Conservation (phyloP, 2,113 vertebrate genomes). For the Forbesichthys agassizii region DNA sequence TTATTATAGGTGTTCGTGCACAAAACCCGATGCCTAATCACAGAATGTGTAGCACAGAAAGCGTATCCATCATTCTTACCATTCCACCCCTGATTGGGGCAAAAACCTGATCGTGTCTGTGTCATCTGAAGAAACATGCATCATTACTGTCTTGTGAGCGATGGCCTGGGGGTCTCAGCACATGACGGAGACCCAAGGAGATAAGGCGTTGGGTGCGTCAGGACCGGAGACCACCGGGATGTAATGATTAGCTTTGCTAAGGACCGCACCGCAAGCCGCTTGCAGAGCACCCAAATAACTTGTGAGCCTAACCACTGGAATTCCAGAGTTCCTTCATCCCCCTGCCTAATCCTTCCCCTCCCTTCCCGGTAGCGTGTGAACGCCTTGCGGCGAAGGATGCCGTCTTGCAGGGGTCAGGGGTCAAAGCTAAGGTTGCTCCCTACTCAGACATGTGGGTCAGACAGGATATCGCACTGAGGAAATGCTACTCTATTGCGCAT, state of each 20-base stretch:
- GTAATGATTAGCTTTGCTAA: constrained; percentile 61
- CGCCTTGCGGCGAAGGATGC: constrained; percentile 69
- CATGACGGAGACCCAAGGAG: constrained; percentile 23
- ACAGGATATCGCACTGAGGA: constrained; percentile 67
- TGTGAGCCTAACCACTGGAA: constrained; percentile 69
- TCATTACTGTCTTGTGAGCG: background rate
- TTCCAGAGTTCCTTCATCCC: constrained; percentile 66
- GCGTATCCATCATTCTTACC: too few species aligned
- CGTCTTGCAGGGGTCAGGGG: constrained; percentile 60
- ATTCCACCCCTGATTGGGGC: too few species aligned
- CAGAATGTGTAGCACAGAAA: too few species aligned
- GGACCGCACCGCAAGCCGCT: constrained; percentile 67
- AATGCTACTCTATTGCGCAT: constrained; percentile 57
- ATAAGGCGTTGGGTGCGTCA: constrained; percentile 43
- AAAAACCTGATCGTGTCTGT: too few species aligned
- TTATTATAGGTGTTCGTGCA: too few species aligned
- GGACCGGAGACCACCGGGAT: constrained; percentile 62
- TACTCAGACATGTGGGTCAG: constrained; percentile 70
- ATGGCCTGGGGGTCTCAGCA: constrained; percentile 17
- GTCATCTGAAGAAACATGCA: too few species aligned
- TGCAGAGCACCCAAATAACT: constrained; percentile 68
- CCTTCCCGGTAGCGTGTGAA: constrained; percentile 65
- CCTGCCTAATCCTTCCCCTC: constrained; percentile 25
- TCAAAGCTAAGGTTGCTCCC: constrained; percentile 68
- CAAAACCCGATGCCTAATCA: too few species aligned